phyloP scores from a whole-genome alignment of 1,140 invertebrate genomes.

The Amyelois transitella region DNA sequence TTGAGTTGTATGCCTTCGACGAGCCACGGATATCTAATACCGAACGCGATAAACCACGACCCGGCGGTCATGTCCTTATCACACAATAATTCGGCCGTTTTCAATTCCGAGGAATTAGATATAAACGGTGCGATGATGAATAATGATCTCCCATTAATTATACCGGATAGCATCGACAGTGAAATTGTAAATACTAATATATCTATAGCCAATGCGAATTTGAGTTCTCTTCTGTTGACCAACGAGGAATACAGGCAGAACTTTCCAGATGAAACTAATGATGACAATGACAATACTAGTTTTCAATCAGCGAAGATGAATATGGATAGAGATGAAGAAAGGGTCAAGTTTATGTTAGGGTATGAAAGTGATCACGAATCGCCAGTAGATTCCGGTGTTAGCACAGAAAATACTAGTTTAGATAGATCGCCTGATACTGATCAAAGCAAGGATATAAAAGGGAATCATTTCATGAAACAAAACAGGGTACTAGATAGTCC shows the following conservation, averaged over 20 bases:
- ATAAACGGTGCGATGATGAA: slow-evolving; percentile 36
- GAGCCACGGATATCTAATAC: slow-evolving; percentile 75
- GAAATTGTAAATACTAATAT: slow-evolving; percentile 70
- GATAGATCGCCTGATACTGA: slow-evolving; percentile 77
- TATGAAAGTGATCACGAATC: slow-evolving; percentile 71
- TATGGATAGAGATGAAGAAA: slow-evolving; percentile 55
- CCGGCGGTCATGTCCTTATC: slow-evolving; percentile 63
- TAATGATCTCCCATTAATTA: slow-evolving; percentile 46
- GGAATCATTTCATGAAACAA: slow-evolving; percentile 60
- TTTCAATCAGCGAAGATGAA: slow-evolving; percentile 49
- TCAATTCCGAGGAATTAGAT: slow-evolving; percentile 44
- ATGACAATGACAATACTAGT: slow-evolving; percentile 50
- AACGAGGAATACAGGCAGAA: slow-evolving; percentile 61
- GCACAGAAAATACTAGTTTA: slow-evolving; percentile 82
- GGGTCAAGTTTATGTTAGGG: slow-evolving; percentile 70
- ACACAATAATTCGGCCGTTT: slow-evolving; percentile 63
- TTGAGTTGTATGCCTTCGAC: slow-evolving; percentile 68
- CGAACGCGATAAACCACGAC: slow-evolving; percentile 73
- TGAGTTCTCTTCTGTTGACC: slow-evolving; percentile 78
- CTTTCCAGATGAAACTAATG: slow-evolving; percentile 33
- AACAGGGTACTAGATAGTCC: slow-evolving; percentile 59
- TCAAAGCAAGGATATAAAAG: slow-evolving; percentile 48
- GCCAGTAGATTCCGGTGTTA: slow-evolving; percentile 81
- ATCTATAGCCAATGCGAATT: slow-evolving; percentile 79
- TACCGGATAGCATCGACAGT: slow-evolving; percentile 60